A percentile compares a stretch with the other conserved stretches of the same genome.
These are phyloP conservation scores for Drosophila leonis DNA, from an alignment of 2,888 invertebrate species.

Conservation along the genomic window DNA sequence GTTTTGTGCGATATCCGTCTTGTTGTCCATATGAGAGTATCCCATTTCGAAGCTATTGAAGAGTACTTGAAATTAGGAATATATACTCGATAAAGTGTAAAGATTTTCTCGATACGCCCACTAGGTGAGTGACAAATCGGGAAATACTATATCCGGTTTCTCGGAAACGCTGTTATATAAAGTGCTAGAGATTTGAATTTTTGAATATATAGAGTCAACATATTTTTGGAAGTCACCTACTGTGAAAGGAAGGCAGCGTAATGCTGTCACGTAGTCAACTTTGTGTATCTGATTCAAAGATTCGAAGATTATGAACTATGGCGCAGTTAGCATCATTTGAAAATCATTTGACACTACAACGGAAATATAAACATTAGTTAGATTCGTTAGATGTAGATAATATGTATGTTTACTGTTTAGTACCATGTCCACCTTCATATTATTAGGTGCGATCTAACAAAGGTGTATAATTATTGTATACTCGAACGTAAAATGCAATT, in stretches of 20 bases:
- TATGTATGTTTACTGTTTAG: background rate
- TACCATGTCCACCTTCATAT: background rate
- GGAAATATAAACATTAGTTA: background rate
- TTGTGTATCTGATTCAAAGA: background rate
- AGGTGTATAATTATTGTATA: background rate
- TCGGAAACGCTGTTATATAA: too few relatives aligned
- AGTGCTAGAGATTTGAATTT: too few relatives aligned
- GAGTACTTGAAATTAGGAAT: too few relatives aligned
- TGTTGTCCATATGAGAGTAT: too few relatives aligned
- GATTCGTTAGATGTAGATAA: background rate
- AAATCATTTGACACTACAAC: background rate
- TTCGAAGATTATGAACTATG: background rate
- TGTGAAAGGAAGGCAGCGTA: background rate
- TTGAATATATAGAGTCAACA: too few relatives aligned
- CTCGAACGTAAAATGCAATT: background rate
- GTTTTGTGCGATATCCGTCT: too few relatives aligned
- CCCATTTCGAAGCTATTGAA: too few relatives aligned
- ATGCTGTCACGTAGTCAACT: background rate
- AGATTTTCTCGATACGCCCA: too few relatives aligned
- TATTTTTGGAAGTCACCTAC: background rate
- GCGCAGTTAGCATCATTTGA: background rate
- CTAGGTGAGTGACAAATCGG: too few relatives aligned
- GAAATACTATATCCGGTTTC: too few relatives aligned
- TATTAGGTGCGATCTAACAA: background rate
- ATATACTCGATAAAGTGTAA: too few relatives aligned